Evolutionary conservation across 2,113 vertebrate genomes (phyloP).

Genomic region (Sylvicapra grimmia): DNA sequence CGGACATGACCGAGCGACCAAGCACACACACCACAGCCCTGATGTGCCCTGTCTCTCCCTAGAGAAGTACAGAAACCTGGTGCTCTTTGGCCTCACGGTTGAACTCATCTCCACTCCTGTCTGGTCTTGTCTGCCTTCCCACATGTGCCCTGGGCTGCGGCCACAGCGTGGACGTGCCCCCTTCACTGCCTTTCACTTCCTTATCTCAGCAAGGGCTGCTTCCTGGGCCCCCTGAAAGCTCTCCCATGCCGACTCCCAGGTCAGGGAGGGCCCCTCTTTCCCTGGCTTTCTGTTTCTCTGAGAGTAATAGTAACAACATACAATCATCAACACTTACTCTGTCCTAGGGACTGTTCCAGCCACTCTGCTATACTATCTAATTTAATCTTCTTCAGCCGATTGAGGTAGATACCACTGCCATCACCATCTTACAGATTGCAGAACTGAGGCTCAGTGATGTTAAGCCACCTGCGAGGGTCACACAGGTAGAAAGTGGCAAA

Average conservation of each 20-base stretch:
- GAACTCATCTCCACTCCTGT: neutral
- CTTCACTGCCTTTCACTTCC: neutral
- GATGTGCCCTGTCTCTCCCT: neutral
- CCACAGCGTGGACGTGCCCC: rapidly evolving
- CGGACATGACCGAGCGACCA: rapidly evolving
- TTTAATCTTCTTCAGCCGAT: neutral
- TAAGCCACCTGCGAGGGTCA: neutral
- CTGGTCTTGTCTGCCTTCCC: neutral
- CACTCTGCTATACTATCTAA: neutral
- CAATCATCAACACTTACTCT: neutral
- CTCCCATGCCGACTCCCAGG: rapidly evolving
- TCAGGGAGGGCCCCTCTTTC: neutral
- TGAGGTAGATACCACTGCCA: neutral
- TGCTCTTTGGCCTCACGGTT: too few species aligned
- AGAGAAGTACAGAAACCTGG: neutral
- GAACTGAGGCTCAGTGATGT: neutral
- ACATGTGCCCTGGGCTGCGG: too few species aligned
- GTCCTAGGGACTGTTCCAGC: neutral
- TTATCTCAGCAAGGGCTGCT: neutral
- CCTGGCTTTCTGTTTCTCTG: neutral
- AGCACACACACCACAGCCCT: neutral
- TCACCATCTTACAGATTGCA: neutral
- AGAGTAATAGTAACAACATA: neutral
- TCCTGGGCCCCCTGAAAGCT: neutral
- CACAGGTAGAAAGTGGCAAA: neutral